Base-by-base conservation (phyloP, 1,140 invertebrate genomes). In the Dendroctonus ponderosae region DNA sequence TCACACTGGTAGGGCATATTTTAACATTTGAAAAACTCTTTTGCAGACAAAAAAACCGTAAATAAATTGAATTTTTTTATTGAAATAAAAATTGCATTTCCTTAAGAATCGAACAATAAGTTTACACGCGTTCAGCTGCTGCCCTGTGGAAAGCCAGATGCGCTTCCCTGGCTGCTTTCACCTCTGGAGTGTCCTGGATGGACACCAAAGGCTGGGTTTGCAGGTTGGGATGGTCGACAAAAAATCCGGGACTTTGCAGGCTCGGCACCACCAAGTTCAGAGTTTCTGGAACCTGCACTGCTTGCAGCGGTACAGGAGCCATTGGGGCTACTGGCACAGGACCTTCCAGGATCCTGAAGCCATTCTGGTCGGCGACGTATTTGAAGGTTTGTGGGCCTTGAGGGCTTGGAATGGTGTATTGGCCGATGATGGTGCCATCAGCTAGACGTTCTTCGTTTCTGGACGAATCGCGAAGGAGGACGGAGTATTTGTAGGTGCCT, bases 281-380 rank as follows among this genome's bases (percentile, higher is more conserved):
- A 6, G 0, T 9, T 37, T 15, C 50, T 5, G 14, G 5, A 14
- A 26, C 12, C 9, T 9, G n/a, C 0, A n/a, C 50, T 9, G 50
- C 14, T 5, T 48, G 7, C 0, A n/a, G 11, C 11, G 0, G 11
- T n/a, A 51, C 0, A n/a, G 50, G 50, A 51, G 50, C 50, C n/a
- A 52, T 5, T 46, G 40, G 14, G 12, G 15, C 59, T 15, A 58
- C 41, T 44, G 42, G 56, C 12, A 50, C 14, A 3, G 54, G 44
- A 7, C 64, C 64, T 26, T 66, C 52, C 6, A 67, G 2, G 12
- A 69, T 62, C 46, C 46, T 66, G 49, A 69, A 69, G 6, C 68
- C 68, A 38, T 69, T 64, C 9, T 5, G 12, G 26, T 59, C 68
- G 5, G 68, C 9, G 15, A 42, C 50, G 41, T 69, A 69, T 41